Evolutionary conservation across 2,888 invertebrate species (phyloP), one percentile per base, ranked within the genome.

Genomic region (Eumacrocentrus americanus): DNA sequence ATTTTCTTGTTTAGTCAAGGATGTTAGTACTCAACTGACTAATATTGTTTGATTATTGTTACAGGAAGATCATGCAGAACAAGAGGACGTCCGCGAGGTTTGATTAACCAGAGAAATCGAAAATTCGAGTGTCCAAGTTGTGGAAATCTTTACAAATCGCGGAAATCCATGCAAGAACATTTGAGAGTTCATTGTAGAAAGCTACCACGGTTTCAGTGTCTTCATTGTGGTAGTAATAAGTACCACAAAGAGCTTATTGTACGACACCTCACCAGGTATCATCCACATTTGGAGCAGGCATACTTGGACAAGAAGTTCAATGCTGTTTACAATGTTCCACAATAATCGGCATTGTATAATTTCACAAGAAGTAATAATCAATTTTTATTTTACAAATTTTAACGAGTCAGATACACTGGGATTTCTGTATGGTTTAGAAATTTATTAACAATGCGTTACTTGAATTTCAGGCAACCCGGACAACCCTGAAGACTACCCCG

Each of bases 201-300:
- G 38, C 67, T 63, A 3, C 70, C 70, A 34, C 67, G 72, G 18
- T 74, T 74, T 60, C 66, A 69, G 50, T 75, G 75, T 34, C 61
- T 64, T 1, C 66, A 73, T 51, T 79, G 79, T 60, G 63, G 70
- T 11, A 69, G 72, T 46, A 72, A 66, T 50, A 73, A 75, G 60
- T 76, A 76, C 57, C 73, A 72, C 40, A 77, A 76, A 55, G 66
- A 69, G 3, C 75, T 74, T 57, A 71, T 80, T 38, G 40, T 68
- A 1, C 68, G 70, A 3, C 74, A 74, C 25, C 57, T 74, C 20
- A 62, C 62, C 14, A 65, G 61, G 0, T 69, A 71, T 38, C 73
- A 75, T 51, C 65, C 72, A 1, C 56, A 66, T 44, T 50, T 67
- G 12, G 23, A 61, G 5, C 65, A 64, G 22, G 40, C 65, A n/a